Conservation (phyloP, 2,797 vertebrate genomes). For the Pempheris klunzingeri region DNA sequence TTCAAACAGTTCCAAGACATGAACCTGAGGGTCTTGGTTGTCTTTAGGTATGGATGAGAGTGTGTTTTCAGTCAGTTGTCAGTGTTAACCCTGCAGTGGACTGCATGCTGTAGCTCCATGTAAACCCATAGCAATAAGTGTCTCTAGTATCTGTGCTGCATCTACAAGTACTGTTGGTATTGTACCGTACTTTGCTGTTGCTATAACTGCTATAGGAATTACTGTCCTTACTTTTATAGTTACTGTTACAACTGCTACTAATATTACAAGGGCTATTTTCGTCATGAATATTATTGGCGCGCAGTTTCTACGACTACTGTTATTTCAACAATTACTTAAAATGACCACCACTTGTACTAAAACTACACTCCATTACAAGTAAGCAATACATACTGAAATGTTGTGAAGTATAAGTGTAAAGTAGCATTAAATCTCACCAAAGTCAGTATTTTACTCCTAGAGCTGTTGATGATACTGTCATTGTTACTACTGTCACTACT, state of each 20-base stretch:
- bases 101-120: not conserved
- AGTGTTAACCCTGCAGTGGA: slow-evolving; percentile 2
- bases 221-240: not conserved
- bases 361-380: not conserved
- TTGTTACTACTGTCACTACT: not conserved
- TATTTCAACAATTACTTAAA: too few species aligned
- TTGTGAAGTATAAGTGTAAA: not conserved
- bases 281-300: not conserved
- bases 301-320: not conserved
- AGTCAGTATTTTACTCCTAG: not conserved
- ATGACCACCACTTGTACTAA: not conserved
- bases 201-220: not conserved
- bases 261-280: not conserved
- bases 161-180: not conserved
- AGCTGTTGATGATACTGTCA: not conserved
- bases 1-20: not conserved
- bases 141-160: not conserved
- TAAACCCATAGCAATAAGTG: not conserved
- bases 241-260: not conserved
- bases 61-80: not conserved
- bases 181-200: not conserved
- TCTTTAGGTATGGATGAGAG: not conserved
- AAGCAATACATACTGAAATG: not conserved
- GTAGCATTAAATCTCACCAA: too few species aligned
- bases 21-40: not conserved